Conservation (phyloP, 2,797 vertebrate species). For the Bryconaethiops microstoma region DNA sequence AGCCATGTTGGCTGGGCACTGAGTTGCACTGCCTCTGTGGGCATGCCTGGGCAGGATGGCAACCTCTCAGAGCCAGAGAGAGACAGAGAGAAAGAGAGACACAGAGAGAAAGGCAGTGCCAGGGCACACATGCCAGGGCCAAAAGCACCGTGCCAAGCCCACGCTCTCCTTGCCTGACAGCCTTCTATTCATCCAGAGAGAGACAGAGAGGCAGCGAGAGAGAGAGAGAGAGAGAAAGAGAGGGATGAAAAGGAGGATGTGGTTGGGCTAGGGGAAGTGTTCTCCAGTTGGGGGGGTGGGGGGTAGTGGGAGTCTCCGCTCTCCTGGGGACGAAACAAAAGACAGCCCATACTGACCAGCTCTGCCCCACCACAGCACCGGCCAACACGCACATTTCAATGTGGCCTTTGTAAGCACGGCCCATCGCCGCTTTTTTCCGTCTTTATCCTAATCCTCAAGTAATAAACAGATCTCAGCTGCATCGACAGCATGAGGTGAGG, state of each 20-base stretch:
- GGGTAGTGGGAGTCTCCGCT: neutral
- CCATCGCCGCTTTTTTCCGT: conserved; percentile 21
- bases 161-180: conserved; percentile 53
- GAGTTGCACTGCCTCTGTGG: conserved; percentile 64
- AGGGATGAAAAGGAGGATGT: conserved; percentile 50
- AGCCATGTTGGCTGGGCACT: conserved; percentile 36
- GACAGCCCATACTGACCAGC: conserved; percentile 13
- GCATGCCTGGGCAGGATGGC: conserved; percentile 73
- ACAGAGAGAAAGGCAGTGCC: conserved; percentile 53
- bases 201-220: neutral
- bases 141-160: conserved; percentile 47
- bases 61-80: conserved; percentile 62
- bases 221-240: conserved; percentile 27
- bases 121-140: conserved; percentile 40
- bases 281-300: conserved; percentile 46
- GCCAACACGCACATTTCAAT: conserved; percentile 46
- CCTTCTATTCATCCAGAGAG: conserved; percentile 56
- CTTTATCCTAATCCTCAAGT: conserved; percentile 46
- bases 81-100: neutral
- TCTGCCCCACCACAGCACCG: conserved; percentile 11
- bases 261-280: conserved; percentile 57
- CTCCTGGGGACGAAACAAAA: conserved; percentile 57
- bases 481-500: conserved; percentile 25
- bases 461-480: conserved; percentile 52
- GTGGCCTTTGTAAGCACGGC: conserved; percentile 46